Conservation (phyloP, 2,888 invertebrate species). For the Scaptomyza tumidula region DNA sequence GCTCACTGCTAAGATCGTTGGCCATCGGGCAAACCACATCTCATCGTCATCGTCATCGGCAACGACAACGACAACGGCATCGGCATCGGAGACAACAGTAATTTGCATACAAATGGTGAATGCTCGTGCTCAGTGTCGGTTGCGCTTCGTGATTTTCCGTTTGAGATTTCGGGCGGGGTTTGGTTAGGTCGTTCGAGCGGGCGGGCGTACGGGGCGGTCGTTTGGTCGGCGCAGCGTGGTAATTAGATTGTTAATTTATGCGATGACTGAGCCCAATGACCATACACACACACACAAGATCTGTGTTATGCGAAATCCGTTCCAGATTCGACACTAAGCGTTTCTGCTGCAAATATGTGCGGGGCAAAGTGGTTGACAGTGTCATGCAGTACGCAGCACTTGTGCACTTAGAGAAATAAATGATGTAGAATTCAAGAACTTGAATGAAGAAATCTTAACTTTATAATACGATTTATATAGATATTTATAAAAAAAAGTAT, state of each 20-base stretch:
- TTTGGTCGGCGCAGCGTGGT: conserved; percentile 27
- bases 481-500: no score
- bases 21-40: conserved; percentile 5
- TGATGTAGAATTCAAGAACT: background rate
- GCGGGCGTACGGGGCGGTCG: conserved; percentile 19
- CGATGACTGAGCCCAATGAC: conserved; percentile 38
- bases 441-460: no score
- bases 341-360: conserved; percentile 10
- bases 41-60: conserved; percentile 7
- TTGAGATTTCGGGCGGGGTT: conserved; percentile 57
- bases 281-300: conserved; percentile 1
- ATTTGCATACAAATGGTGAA: conserved; percentile 80
- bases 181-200: background rate
- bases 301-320: conserved; percentile 23
- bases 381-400: conserved; percentile 5
- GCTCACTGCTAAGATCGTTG: conserved; percentile 48
- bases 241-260: conserved; percentile 79
- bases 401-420: background rate
- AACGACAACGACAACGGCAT: conserved; percentile 10
- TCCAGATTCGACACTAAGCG: conserved; percentile 25
- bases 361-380: conserved; percentile 9
- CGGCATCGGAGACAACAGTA: conserved; percentile 40
- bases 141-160: conserved; percentile 74
- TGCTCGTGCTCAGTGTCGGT: conserved; percentile 76
- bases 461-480: no score